Conservation (phyloP, 2,797 vertebrate species). For the Xenopus petersii region DNA sequence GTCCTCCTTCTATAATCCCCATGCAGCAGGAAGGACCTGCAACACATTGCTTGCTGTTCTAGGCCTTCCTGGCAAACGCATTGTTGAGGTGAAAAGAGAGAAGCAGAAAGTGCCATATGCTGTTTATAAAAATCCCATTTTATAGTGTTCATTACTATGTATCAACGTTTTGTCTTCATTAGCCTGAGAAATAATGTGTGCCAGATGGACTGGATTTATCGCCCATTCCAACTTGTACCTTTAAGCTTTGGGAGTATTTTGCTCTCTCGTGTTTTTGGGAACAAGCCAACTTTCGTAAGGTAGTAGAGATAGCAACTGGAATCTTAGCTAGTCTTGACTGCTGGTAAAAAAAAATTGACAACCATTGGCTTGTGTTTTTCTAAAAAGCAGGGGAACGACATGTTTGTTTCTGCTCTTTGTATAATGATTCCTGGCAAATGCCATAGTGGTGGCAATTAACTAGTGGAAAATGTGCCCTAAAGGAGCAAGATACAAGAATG, state of each 20-base stretch:
- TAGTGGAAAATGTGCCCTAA: too few species aligned
- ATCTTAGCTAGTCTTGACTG: too few species aligned
- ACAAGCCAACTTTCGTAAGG: constrained; percentile 9
- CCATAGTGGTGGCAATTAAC: too few species aligned
- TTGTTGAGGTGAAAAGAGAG: constrained; percentile 33
- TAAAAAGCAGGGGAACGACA: too few species aligned
- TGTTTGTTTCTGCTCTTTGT: too few species aligned
- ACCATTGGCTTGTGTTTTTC: too few species aligned
- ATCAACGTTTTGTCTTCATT: constrained; percentile 46
- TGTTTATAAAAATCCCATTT: constrained; percentile 30
- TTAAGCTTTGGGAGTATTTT: constrained; percentile 27
- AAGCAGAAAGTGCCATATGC: constrained; percentile 34
- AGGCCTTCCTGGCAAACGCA: constrained; percentile 22
- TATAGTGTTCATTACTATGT: constrained; percentile 45
- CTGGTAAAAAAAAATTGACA: too few species aligned
- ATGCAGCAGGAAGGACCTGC: constrained; percentile 15
- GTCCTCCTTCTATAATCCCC: constrained; percentile 29
- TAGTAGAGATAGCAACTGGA: background rate
- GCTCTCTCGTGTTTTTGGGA: constrained; percentile 20
- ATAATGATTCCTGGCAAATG: too few species aligned
- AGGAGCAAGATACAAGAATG: too few species aligned
- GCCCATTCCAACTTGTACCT: constrained; percentile 38
- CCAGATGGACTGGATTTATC: constrained; percentile 44
- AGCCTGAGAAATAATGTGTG: constrained; percentile 36
- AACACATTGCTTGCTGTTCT: constrained; percentile 14